Evolutionary conservation across 1,140 invertebrate genomes (phyloP).

Genomic region (Eriosoma lanigerum): DNA sequence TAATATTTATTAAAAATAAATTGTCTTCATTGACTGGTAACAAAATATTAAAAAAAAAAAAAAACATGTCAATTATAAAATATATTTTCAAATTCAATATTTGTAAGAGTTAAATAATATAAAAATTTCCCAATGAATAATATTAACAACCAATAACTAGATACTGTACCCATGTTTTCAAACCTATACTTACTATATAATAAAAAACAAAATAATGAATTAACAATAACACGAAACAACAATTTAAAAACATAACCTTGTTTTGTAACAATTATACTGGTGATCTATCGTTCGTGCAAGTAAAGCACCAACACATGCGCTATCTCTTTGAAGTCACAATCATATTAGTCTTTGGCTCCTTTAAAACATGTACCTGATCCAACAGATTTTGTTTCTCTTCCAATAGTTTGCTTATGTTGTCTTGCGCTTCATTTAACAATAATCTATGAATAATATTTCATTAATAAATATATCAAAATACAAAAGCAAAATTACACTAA

Average conservation of each 20-base stretch:
- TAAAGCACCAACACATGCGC: slow-evolving; percentile 67
- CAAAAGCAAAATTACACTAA: slow-evolving; percentile 44
- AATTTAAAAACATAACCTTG: slow-evolving; percentile 31
- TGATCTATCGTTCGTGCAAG: slow-evolving; percentile 54
- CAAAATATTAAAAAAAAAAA: neutral
- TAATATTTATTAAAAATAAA: neutral
- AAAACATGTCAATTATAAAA: neutral
- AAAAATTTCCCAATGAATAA: neutral
- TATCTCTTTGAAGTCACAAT: slow-evolving; percentile 65
- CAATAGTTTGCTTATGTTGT: slow-evolving; percentile 68
- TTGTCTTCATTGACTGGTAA: neutral
- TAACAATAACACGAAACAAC: slow-evolving; percentile 46
- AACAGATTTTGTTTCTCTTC: slow-evolving; percentile 74
- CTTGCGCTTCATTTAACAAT: slow-evolving; percentile 68
- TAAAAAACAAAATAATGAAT: neutral
- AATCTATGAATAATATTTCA: slow-evolving; percentile 56
- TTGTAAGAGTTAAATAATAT: neutral
- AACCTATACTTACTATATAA: slow-evolving; percentile 17
- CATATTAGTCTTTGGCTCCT: slow-evolving; percentile 61
- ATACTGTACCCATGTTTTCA: slow-evolving; percentile 26
- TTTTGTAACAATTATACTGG: slow-evolving; percentile 45
- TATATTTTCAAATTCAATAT: neutral
- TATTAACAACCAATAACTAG: neutral
- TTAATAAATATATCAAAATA: neutral
- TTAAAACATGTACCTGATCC: slow-evolving; percentile 58